A percentile compares a stretch with the other conserved stretches of the same genome.
Conservation (phyloP, 2,888 invertebrate genomes). For the Chaetogeoica ovagalla region DNA sequence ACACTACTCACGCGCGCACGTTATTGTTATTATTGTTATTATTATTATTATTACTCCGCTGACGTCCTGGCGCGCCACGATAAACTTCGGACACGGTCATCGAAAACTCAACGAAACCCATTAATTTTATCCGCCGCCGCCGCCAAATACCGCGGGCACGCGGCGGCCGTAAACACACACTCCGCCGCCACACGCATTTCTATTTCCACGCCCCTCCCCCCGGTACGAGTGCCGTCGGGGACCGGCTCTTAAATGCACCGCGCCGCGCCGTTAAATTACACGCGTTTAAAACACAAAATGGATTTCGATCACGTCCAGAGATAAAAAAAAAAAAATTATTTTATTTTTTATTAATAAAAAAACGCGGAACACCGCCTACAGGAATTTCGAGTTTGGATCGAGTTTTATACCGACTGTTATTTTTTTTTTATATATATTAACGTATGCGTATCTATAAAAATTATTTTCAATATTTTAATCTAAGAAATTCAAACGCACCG, state of each 20-base stretch:
- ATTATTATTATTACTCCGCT: not conserved
- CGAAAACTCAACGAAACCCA: slow-evolving; percentile 26
- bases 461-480: not conserved
- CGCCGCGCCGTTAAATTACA: not conserved
- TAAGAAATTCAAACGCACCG: not conserved
- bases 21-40: no score
- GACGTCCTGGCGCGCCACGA: not conserved
- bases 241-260: not conserved
- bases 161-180: not conserved
- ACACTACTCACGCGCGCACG: no score
- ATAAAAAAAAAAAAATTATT: not conserved
- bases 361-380: not conserved
- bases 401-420: not conserved
- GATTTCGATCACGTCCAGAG: slow-evolving; percentile 15
- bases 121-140: slow-evolving; percentile 13
- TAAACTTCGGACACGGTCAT: not conserved
- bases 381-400: slow-evolving; percentile 20
- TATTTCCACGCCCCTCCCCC: slow-evolving; percentile 11
- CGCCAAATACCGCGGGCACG: not conserved
- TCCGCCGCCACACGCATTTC: not conserved
- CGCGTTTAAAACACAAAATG: not conserved
- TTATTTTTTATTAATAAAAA: not conserved
- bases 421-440: not conserved
- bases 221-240: not conserved
- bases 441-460: no score